phyloP scores from a whole-genome alignment of 2,797 vertebrate species.

The Atherinosoma microstoma region DNA sequence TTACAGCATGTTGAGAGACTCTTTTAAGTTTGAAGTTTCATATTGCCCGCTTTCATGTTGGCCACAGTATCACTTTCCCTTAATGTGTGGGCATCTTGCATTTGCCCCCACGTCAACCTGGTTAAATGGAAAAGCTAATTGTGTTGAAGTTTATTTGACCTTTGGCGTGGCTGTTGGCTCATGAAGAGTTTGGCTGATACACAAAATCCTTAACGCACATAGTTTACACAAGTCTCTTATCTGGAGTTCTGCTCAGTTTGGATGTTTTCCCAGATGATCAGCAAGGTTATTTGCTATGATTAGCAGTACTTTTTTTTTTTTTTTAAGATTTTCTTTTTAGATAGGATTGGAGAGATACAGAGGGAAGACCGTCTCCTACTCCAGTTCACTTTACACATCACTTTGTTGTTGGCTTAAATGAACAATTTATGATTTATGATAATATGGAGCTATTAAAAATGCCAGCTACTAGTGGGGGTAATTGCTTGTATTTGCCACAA shows the following conservation, averaged over 20 bases:
- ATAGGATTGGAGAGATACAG: constrained; percentile 12
- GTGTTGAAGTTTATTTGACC: constrained; percentile 46
- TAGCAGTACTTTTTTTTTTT: not conserved
- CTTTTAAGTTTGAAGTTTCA: not conserved
- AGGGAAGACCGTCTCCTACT: not conserved
- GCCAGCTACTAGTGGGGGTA: not conserved
- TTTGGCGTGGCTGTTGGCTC: constrained; percentile 50
- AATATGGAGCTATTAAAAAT: not conserved
- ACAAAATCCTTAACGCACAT: constrained; percentile 31
- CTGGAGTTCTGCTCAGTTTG: constrained; percentile 24
- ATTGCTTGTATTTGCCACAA: constrained; percentile 28
- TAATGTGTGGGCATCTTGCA: constrained; percentile 6
- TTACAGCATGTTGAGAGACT: not conserved
- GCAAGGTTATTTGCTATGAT: constrained; percentile 3
- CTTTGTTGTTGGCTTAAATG: not conserved
- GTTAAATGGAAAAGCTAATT: constrained; percentile 18
- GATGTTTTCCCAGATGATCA: constrained; percentile 13
- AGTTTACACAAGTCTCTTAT: constrained; percentile 56
- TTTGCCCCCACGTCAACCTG: constrained; percentile 7
- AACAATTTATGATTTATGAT: not conserved
- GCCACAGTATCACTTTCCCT: constrained; percentile 22
- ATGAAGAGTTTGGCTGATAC: constrained; percentile 15
- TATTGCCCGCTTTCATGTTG: not conserved
- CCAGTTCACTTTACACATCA: not conserved
- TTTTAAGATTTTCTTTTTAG: constrained; percentile 24